Evolutionary conservation across 1,140 invertebrate species (phyloP).

Genomic region (Zaprionus kolodkinae): DNA sequence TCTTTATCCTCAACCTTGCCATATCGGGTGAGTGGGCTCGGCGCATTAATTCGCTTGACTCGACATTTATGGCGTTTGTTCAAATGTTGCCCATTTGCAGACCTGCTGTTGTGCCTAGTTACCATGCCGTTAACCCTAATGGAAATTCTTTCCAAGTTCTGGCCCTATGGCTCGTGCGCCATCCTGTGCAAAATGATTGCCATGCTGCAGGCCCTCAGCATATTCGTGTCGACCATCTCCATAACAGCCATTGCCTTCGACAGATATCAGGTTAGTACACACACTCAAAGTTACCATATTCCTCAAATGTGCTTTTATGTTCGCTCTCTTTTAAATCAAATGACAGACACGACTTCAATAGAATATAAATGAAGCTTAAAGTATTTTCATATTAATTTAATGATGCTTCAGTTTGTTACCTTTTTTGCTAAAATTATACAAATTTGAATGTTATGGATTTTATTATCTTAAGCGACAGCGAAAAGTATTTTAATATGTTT

Average conservation of each 20-base stretch:
- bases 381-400: background rate
- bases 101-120: slow-evolving; percentile 92
- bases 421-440: background rate
- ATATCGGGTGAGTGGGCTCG: slow-evolving; percentile 86
- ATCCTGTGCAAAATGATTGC: slow-evolving; percentile 92
- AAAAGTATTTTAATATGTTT: background rate
- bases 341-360: background rate
- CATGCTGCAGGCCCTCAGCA: slow-evolving; percentile 92
- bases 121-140: slow-evolving; percentile 94
- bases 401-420: background rate
- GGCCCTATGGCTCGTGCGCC: slow-evolving; percentile 88
- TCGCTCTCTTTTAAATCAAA: background rate
- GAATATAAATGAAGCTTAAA: background rate
- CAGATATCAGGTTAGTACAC: slow-evolving; percentile 87
- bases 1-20: slow-evolving; percentile 95
- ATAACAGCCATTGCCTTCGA: slow-evolving; percentile 96
- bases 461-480: background rate
- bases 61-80: slow-evolving; percentile 20
- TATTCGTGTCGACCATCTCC: slow-evolving; percentile 95
- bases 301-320: background rate
- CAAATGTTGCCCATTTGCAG: slow-evolving; percentile 71
- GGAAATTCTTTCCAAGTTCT: slow-evolving; percentile 91
- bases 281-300: background rate
- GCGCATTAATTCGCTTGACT: slow-evolving; percentile 12
- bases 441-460: background rate